Base-by-base conservation (phyloP, 2,113 vertebrate species). In the Urocolius indicus region DNA sequence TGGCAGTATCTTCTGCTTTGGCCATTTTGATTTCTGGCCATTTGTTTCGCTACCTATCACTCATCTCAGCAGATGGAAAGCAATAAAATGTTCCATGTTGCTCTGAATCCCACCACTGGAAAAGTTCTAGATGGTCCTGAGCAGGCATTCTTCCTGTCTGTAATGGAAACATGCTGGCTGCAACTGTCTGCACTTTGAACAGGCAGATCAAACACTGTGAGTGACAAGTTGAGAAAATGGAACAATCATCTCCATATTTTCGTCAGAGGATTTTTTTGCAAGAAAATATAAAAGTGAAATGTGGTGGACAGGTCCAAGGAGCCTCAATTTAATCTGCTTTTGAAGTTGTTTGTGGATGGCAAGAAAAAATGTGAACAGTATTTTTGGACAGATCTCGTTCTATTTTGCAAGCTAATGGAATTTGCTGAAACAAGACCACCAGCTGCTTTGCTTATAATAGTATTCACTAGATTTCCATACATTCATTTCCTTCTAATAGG, bases 181-280 rank as follows among this genome's bases (percentile, higher is more conserved):
- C 58, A 54, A 81, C 49, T 29, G 87, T 32, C 68, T 71, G 67
- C 72, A 48, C 87, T 96, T 87, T 36, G 93, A 93, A 89, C 18
- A 3, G 6, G n/a, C 84, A 96, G 77, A 89, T 97, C 89, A 95
- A 94, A 96, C 7, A 0, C 65, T 19, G 5, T 75, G 66, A 96
- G 61, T 90, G 94, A 79, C 91, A 88, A 65, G 57, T 17, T 69
- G 46, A 86, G 87, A 82, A 96, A 94, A 84, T 45, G 61, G 91
- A 97, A 91, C 84, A 93, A 81, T 93, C 81, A 69, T n/a, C 72
- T 91, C 89, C 87, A 71, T 75, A 83, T 94, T 94, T 93, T 93
- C n/a, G 32, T 45, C 62, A 48, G 16, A 93, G n/a, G 13, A 24
- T 66, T 84, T 91, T 80, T 66, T 90, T 57, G 5, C 17, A 32